These are phyloP conservation scores for Pelodiscus sinensis DNA, from an alignment of 2,113 vertebrate genomes.

Conservation along the genomic window DNA sequence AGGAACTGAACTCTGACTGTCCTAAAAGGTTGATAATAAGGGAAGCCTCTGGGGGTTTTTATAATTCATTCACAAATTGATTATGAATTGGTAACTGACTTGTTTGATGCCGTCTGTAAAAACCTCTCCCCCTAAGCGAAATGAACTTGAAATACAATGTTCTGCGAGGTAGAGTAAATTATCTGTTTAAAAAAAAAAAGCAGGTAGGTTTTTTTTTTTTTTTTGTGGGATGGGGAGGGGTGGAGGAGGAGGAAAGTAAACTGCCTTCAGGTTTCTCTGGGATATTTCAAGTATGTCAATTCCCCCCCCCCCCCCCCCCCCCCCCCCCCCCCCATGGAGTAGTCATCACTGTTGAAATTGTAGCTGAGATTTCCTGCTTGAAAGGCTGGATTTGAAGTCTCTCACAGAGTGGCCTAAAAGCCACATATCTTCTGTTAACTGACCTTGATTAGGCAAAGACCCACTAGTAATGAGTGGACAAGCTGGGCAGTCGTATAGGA, in stretches of 20 bases:
- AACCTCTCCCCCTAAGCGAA: not conserved
- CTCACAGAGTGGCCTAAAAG: not conserved
- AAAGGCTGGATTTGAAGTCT: not conserved
- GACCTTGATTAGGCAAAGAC: not conserved
- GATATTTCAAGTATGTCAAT: not conserved
- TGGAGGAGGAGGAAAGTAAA: not conserved
- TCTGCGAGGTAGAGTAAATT: conserved; percentile 45
- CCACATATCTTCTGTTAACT: not conserved
- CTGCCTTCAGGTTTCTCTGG: not conserved
- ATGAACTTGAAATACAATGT: not conserved
- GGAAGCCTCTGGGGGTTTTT: not conserved
- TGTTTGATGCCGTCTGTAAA: not conserved
- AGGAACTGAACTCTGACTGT: conserved; percentile 33
- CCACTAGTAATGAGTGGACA: not conserved
- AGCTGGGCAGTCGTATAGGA: not conserved
- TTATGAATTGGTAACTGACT: not conserved
- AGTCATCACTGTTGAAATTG: not conserved
- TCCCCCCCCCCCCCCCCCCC: not conserved
- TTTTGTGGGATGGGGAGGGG: too few species aligned
- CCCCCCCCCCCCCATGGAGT: not conserved
- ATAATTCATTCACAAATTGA: conserved; percentile 28
- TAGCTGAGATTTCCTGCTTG: not conserved
- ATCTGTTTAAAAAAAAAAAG: not conserved
- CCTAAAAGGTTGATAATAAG: conserved; percentile 48
- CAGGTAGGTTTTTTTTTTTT: not conserved